Percentiles rank a stretch among this genome's conserved stretches.
Evolutionary conservation across 1,140 invertebrate genomes (phyloP).

Genomic region (Dolichoris vasculosae): DNA sequence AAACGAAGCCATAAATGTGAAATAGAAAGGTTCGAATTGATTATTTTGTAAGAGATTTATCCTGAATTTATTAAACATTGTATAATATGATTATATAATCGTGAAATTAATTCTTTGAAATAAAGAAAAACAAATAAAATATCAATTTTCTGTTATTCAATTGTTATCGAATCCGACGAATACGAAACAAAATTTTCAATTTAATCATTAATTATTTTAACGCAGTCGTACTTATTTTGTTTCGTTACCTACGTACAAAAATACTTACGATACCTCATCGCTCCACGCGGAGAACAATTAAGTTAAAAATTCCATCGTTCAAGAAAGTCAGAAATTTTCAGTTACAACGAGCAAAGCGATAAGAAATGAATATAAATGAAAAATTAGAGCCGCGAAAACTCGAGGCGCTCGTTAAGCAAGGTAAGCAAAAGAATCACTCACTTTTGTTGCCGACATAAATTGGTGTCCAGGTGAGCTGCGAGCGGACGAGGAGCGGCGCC

Average conservation of each 20-base stretch:
- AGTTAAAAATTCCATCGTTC: neutral
- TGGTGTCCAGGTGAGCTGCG: constrained; percentile 71
- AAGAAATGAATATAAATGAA: neutral
- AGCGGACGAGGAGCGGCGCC: constrained; percentile 59
- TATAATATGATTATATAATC: no score
- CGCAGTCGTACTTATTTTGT: neutral
- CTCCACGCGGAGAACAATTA: neutral
- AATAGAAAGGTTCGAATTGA: no score
- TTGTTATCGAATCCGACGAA: no score
- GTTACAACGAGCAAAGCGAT: neutral
- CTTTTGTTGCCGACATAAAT: constrained; percentile 69
- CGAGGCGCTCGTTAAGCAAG: neutral
- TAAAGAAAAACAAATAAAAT: no score
- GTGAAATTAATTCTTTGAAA: no score
- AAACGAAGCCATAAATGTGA: no score
- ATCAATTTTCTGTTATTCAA: no score
- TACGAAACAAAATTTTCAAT: neutral
- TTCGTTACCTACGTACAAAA: no score
- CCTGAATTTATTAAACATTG: no score
- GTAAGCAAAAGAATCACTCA: constrained; percentile 59
- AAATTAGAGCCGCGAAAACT: neutral
- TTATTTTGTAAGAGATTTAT: no score
- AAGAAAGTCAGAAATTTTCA: neutral
- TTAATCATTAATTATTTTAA: neutral
- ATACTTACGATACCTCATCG: neutral